phyloP scores from a whole-genome alignment of 2,888 invertebrate species.

The Mythimna impura region DNA sequence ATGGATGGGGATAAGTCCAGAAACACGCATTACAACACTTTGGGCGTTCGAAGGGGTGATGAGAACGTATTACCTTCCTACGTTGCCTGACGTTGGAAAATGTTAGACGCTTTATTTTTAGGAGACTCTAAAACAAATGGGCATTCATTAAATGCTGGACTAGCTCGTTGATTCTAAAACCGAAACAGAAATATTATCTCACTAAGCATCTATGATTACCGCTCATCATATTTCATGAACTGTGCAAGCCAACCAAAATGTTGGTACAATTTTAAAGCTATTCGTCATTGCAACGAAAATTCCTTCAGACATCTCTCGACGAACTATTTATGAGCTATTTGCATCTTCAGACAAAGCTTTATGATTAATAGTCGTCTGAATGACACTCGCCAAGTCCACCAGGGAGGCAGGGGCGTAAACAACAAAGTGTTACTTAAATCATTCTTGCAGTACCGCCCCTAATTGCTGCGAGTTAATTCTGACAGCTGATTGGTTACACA shows the following conservation, averaged over 20 bases:
- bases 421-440: conserved; percentile 81
- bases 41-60: conserved; percentile 46
- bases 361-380: conserved; percentile 80
- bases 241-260: neutral
- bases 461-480: conserved; percentile 81
- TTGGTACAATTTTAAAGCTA: conserved; percentile 11
- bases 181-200: neutral
- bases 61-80: conserved; percentile 40
- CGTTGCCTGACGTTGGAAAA: conserved; percentile 38
- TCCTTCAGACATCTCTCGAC: conserved; percentile 63
- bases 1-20: conserved; percentile 65
- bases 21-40: conserved; percentile 52
- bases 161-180: neutral
- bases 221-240: neutral
- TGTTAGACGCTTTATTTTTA: conserved; percentile 33
- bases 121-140: neutral
- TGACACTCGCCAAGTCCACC: conserved; percentile 74
- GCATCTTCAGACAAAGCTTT: conserved; percentile 75
- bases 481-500: conserved; percentile 77
- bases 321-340: conserved; percentile 78
- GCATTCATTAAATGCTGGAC: neutral
- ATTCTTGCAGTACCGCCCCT: conserved; percentile 75
- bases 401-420: conserved; percentile 72
- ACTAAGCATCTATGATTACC: neutral
- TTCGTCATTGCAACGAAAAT: conserved; percentile 40